phyloP scores from a whole-genome alignment of 2,797 vertebrate species.

The Hypotaenidia philippensis region DNA sequence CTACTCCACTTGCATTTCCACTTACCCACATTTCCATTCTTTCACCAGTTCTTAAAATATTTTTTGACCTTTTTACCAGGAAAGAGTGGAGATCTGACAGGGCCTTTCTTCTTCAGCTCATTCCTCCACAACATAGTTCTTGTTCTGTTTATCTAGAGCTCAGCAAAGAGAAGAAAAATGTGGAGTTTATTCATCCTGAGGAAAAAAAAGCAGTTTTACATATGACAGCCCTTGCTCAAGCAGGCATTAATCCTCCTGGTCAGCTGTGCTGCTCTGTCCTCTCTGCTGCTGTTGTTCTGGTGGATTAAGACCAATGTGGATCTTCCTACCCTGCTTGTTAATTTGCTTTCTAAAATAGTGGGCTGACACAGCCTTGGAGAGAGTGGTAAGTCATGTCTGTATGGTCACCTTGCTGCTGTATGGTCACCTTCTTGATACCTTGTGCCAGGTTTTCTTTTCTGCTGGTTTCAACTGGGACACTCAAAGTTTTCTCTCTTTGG shows the following conservation, averaged over 20 bases:
- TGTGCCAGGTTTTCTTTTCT: not conserved
- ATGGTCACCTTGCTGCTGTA: not conserved
- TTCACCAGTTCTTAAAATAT: not conserved
- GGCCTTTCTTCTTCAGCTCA: not conserved
- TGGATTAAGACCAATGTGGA: not conserved
- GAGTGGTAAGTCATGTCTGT: not conserved
- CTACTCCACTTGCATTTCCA: slow-evolving; percentile 30
- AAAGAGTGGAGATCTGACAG: not conserved
- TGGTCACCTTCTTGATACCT: not conserved
- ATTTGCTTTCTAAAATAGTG: not conserved
- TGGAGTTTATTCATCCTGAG: not conserved
- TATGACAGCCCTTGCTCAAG: not conserved
- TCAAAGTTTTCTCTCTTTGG: not conserved
- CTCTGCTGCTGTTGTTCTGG: not conserved
- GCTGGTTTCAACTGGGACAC: not conserved
- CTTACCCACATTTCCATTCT: slow-evolving; percentile 41
- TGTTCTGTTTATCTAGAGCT: not conserved
- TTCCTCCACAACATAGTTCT: not conserved
- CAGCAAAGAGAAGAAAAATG: slow-evolving; percentile 14
- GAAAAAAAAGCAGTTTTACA: not conserved
- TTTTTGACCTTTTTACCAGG: not conserved
- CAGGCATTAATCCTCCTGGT: not conserved
- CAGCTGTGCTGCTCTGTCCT: not conserved
- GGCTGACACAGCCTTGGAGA: not conserved
- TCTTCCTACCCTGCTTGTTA: not conserved